Percentiles rank a stretch among this genome's conserved stretches.
phyloP scores from a whole-genome alignment of 2,888 invertebrate genomes.

The Chrysina gloriosa region DNA sequence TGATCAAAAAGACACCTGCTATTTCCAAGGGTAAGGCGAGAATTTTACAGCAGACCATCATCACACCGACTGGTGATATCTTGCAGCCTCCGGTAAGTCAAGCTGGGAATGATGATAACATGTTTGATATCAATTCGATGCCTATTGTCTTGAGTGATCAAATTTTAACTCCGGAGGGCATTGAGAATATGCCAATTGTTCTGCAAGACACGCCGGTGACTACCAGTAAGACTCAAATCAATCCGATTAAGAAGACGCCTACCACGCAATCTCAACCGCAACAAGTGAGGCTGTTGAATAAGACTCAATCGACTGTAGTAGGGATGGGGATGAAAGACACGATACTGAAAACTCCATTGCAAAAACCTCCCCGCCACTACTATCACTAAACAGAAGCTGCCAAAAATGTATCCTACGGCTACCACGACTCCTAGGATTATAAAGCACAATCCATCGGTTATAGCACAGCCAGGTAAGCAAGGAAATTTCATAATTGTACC shows the following conservation, averaged over 20 bases:
- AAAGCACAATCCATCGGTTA: slow-evolving; percentile 53
- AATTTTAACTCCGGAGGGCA: slow-evolving; percentile 74
- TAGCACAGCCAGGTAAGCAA: slow-evolving; percentile 53
- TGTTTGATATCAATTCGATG: slow-evolving; percentile 82
- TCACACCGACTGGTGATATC: slow-evolving; percentile 62
- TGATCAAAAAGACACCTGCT: slow-evolving; percentile 35
- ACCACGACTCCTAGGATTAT: slow-evolving; percentile 49
- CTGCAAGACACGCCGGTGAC: slow-evolving; percentile 53
- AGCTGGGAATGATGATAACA: slow-evolving; percentile 63
- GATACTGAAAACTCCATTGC: slow-evolving; percentile 12
- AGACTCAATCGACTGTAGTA: slow-evolving; percentile 42
- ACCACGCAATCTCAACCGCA: slow-evolving; percentile 48
- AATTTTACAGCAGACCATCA: slow-evolving; percentile 64
- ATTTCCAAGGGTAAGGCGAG: slow-evolving; percentile 58
- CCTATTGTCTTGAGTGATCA: slow-evolving; percentile 81
- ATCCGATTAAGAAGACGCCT: slow-evolving; percentile 34
- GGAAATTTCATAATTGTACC: slow-evolving; percentile 56
- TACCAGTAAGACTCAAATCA: slow-evolving; percentile 41
- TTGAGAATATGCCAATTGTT: slow-evolving; percentile 77
- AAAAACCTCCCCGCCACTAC: not conserved
- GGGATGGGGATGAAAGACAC: not conserved
- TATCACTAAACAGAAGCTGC: slow-evolving; percentile 42
- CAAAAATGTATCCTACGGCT: slow-evolving; percentile 50
- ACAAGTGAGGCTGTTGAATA: slow-evolving; percentile 52
- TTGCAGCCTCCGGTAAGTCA: slow-evolving; percentile 53